These are phyloP conservation scores for Motacilla tschutschensis DNA, from an alignment of 2,113 vertebrate genomes.

Conservation along the genomic window DNA sequence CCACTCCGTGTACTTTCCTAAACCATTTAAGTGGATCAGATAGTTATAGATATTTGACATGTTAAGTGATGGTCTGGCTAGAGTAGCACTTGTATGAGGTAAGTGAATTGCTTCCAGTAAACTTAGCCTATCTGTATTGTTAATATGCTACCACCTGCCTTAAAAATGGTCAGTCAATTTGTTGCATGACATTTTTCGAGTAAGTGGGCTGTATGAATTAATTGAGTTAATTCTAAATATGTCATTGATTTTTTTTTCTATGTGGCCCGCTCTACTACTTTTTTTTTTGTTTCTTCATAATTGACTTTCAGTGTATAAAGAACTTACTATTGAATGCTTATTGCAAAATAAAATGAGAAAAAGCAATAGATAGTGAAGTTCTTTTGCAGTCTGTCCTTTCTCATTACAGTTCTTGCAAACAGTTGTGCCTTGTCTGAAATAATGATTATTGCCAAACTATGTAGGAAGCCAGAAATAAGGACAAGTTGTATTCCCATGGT, in stretches of 20 bases:
- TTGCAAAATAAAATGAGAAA: conserved; percentile 1
- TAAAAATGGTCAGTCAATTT: conserved; percentile 37
- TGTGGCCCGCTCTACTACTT: neutral
- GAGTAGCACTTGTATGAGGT: neutral
- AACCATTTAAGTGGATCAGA: conserved; percentile 20
- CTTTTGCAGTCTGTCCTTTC: neutral
- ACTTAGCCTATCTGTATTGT: conserved; percentile 15
- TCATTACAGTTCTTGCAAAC: neutral
- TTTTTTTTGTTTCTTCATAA: neutral
- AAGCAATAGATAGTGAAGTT: neutral
- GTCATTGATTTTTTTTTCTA: conserved; percentile 8
- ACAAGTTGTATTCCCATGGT: neutral
- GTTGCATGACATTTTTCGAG: conserved; percentile 8
- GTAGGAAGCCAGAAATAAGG: neutral
- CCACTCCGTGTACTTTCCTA: neutral
- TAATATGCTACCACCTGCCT: conserved; percentile 13
- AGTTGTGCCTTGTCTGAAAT: neutral
- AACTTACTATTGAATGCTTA: neutral
- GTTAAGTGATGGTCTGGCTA: conserved; percentile 33
- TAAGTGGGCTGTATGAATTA: conserved; percentile 36
- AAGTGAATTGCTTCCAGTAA: conserved; percentile 70
- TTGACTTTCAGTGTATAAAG: conserved; percentile 20
- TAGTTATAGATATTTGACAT: conserved; percentile 29
- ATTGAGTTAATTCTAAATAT: conserved; percentile 17
- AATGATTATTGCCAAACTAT: neutral